Conservation (phyloP, 2,888 invertebrate genomes). For the Pyralis farinalis region DNA sequence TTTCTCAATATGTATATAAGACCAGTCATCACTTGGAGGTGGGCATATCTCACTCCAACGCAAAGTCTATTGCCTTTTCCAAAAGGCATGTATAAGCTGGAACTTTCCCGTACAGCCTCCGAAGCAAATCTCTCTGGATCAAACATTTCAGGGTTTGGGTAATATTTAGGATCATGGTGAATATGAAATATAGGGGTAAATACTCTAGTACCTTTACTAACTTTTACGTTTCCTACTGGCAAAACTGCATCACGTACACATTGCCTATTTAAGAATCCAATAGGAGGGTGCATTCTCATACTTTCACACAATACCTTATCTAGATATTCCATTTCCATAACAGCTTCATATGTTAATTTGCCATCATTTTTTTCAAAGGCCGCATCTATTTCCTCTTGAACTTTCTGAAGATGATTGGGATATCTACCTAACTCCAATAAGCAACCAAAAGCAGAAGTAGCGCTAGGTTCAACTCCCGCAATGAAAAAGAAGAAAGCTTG, state of each 20-base stretch:
- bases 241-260: slow-evolving; percentile 42
- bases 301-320: slow-evolving; percentile 57
- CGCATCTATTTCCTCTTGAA: slow-evolving; percentile 57
- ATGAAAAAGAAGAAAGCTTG: slow-evolving; percentile 70
- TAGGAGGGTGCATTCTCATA: slow-evolving; percentile 50
- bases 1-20: slow-evolving; percentile 5
- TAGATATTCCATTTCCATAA: slow-evolving; percentile 53
- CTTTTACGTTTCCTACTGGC: slow-evolving; percentile 35
- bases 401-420: slow-evolving; percentile 42
- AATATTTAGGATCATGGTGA: slow-evolving; percentile 54
- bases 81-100: slow-evolving; percentile 28
- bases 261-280: slow-evolving; percentile 42
- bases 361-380: slow-evolving; percentile 33
- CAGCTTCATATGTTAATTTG: slow-evolving; percentile 41
- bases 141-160: slow-evolving; percentile 53
- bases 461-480: slow-evolving; percentile 66
- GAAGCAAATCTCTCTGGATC: slow-evolving; percentile 68
- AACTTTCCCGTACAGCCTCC: background rate
- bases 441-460: slow-evolving; percentile 54
- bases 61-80: slow-evolving; percentile 45
- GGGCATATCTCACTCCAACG: slow-evolving; percentile 33
- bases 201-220: slow-evolving; percentile 35
- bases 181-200: slow-evolving; percentile 43
- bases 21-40: slow-evolving; percentile 19
- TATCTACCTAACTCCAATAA: slow-evolving; percentile 54